Evolutionary conservation across 2,888 invertebrate genomes (phyloP).

Genomic region (Isoperla grammatica): DNA sequence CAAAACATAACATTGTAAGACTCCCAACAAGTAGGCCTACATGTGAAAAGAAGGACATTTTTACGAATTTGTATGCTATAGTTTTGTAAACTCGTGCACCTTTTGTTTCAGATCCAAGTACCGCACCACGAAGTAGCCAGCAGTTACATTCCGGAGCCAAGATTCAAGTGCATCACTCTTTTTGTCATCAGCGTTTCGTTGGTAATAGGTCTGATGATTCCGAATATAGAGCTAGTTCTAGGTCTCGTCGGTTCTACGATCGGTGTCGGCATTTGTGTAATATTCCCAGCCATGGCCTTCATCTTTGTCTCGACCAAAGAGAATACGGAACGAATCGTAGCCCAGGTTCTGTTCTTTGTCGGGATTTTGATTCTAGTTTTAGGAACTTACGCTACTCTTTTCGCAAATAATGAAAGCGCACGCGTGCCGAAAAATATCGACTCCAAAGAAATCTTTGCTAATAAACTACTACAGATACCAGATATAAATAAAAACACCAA

Average conservation of each 20-base stretch:
- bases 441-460: neutral
- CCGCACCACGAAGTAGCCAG: slow-evolving; percentile 57
- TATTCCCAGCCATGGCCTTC: slow-evolving; percentile 89
- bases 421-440: slow-evolving; percentile 30
- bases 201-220: slow-evolving; percentile 76
- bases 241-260: slow-evolving; percentile 94
- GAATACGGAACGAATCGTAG: slow-evolving; percentile 74
- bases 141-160: slow-evolving; percentile 74
- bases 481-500: neutral
- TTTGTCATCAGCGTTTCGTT: slow-evolving; percentile 71
- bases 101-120: slow-evolving; percentile 51
- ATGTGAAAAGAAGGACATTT: no score
- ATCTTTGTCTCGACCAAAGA: slow-evolving; percentile 76
- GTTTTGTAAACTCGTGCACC: no score
- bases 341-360: slow-evolving; percentile 72
- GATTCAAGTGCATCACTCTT: slow-evolving; percentile 79
- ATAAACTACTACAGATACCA: neutral
- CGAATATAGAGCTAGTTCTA: slow-evolving; percentile 90
- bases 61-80: no score
- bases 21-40: no score
- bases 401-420: slow-evolving; percentile 37
- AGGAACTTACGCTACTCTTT: slow-evolving; percentile 74
- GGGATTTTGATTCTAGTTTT: slow-evolving; percentile 85
- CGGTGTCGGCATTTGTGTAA: slow-evolving; percentile 86
- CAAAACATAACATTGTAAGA: no score